Evolutionary conservation across 2,113 vertebrate genomes (phyloP).

Genomic region (Pachyramphus minor): DNA sequence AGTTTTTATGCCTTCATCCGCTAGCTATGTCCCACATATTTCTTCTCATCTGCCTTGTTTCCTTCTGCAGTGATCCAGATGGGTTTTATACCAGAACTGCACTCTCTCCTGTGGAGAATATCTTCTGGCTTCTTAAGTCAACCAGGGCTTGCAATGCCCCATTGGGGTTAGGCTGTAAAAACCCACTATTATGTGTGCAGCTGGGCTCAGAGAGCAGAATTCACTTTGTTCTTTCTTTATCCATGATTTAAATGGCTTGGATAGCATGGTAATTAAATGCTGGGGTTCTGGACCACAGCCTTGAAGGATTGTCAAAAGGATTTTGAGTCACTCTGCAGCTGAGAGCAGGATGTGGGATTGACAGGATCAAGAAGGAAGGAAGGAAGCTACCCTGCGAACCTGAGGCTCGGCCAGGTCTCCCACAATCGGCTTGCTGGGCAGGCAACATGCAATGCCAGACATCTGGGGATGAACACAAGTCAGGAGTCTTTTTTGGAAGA

Average conservation of each 20-base stretch:
- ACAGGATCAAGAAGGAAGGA: slow-evolving; percentile 1
- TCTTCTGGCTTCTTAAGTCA: slow-evolving; percentile 31
- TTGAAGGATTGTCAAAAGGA: not conserved
- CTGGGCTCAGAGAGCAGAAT: slow-evolving; percentile 24
- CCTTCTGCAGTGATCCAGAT: slow-evolving; percentile 14
- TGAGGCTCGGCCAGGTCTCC: slow-evolving; percentile 1
- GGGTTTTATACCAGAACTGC: not conserved
- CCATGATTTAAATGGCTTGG: not conserved
- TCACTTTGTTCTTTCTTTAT: slow-evolving; percentile 40
- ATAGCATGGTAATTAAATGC: not conserved
- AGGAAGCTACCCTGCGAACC: slow-evolving; percentile 24
- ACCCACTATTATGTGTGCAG: not conserved
- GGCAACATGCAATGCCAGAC: not conserved
- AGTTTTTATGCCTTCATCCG: slow-evolving; percentile 16
- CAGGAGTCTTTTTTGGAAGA: not conserved
- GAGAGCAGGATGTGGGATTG: slow-evolving; percentile 15
- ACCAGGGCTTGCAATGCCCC: not conserved
- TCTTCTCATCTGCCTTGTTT: slow-evolving; percentile 27
- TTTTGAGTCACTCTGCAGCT: slow-evolving; percentile 2
- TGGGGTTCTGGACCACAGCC: slow-evolving; percentile 10
- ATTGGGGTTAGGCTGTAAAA: not conserved
- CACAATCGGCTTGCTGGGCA: not conserved
- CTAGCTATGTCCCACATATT: not conserved
- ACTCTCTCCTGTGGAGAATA: not conserved
- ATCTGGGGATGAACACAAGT: not conserved